These are phyloP conservation scores for Nezara viridula DNA, from an alignment of 2,888 invertebrate genomes.

Conservation along the genomic window DNA sequence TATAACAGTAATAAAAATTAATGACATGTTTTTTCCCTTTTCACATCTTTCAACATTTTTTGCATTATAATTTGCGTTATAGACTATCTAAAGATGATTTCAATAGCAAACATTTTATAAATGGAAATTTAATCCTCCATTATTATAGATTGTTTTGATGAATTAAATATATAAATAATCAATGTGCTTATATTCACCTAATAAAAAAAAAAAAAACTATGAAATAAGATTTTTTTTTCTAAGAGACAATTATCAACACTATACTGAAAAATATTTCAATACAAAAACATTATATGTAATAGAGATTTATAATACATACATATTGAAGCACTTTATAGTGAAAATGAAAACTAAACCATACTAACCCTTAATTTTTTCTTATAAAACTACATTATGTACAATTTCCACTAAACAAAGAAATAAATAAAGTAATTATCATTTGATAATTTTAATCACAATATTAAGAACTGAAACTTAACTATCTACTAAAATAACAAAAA, in stretches of 20 bases:
- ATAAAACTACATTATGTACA: constrained; percentile 12
- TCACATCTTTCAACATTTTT: neutral
- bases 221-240: neutral
- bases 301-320: neutral
- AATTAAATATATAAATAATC: neutral
- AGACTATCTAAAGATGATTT: constrained; percentile 20
- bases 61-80: constrained; percentile 34
- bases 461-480: neutral
- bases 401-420: neutral
- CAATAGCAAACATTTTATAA: neutral
- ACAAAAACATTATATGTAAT: neutral
- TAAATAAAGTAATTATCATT: neutral
- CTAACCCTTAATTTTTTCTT: neutral
- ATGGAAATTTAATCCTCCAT: neutral
- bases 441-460: neutral
- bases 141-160: neutral
- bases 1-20: neutral
- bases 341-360: constrained; percentile 4
- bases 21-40: neutral
- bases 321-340: constrained; percentile 1
- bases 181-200: neutral
- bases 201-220: neutral
- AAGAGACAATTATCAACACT: neutral
- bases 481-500: constrained; percentile 7
- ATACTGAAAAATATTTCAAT: neutral